Evolutionary conservation across 2,888 invertebrate species (phyloP).

Genomic region (Macaria liturata): DNA sequence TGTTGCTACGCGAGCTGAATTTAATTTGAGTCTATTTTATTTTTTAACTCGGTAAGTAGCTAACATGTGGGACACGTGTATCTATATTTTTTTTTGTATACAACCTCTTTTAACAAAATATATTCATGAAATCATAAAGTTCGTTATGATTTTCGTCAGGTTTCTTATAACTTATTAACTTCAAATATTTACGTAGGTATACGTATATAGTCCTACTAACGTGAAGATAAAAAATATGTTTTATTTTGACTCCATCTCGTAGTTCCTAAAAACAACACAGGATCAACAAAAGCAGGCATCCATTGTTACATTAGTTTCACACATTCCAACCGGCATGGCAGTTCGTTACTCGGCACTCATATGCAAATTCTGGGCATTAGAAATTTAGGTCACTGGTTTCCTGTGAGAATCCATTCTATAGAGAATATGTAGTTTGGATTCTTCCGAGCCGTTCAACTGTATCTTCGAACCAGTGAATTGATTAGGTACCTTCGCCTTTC

Average conservation of each 20-base stretch:
- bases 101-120: too few relatives aligned
- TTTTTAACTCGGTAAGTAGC: too few relatives aligned
- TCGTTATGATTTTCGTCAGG: too few relatives aligned
- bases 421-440: constrained; percentile 22
- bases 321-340: constrained; percentile 2
- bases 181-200: too few relatives aligned
- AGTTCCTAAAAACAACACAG: constrained; percentile 1
- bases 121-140: too few relatives aligned
- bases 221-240: too few relatives aligned
- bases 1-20: background rate
- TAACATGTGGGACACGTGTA: too few relatives aligned
- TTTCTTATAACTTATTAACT: too few relatives aligned
- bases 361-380: constrained; percentile 13
- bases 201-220: too few relatives aligned
- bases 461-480: constrained; percentile 8
- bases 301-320: constrained; percentile 7
- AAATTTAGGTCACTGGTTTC: constrained; percentile 21
- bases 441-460: constrained; percentile 23
- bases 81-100: too few relatives aligned
- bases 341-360: constrained; percentile 8
- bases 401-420: background rate
- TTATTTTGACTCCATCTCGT: too few relatives aligned
- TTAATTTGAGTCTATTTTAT: too few relatives aligned
- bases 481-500: background rate
- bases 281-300: constrained; percentile 3